Evolutionary conservation across 2,888 invertebrate species (phyloP), one percentile per base, ranked within the genome.

Genomic region (Torymus aiolomorphi): DNA sequence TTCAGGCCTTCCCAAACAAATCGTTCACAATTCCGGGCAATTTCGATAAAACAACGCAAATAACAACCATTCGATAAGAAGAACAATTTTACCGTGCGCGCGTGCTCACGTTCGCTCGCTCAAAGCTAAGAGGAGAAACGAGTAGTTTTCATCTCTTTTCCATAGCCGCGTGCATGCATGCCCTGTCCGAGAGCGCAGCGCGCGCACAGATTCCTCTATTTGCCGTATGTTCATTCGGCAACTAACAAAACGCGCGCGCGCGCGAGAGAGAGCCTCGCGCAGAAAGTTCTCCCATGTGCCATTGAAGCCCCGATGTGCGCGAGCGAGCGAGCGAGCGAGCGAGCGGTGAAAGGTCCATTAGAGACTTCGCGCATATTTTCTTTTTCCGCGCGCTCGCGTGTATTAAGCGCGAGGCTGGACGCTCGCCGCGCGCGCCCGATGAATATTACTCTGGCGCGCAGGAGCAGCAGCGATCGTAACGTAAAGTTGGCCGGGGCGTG

Each of bases 311-410:
- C 63, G 74, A 69, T 69, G 63, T n/a, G 2, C 52, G 14, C n/a
- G 12, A 54, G 20, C n/a, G n/a, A 54, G 49, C 54, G n/a, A 49
- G 14, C n/a, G 12, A 54, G 20, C n/a, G n/a, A 54, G 49, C 54
- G n/a, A 49, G 52, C 69, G 76, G 80, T 80, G 80, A 80, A 80
- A 80, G 80, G 72, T 73, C 72, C 80, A 80, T 80, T 80, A 80
- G 69, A 67, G 69, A 31, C 56, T 20, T 61, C 59, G 59, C 70
- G 13, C 62, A 56, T 73, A 62, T 63, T 74, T 75, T 71, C 54
- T 57, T 75, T 77, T 78, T 78, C 65, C 73, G 62, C 76, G 49
- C 31, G 59, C 24, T 11, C 16, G 13, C 42, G n/a, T 42, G 56
- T 73, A 51, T 54, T 67, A 66, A 61, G 66, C 76, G 66, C 75